phyloP scores from a whole-genome alignment of 2,797 vertebrate genomes.

The Gouania willdenowi region DNA sequence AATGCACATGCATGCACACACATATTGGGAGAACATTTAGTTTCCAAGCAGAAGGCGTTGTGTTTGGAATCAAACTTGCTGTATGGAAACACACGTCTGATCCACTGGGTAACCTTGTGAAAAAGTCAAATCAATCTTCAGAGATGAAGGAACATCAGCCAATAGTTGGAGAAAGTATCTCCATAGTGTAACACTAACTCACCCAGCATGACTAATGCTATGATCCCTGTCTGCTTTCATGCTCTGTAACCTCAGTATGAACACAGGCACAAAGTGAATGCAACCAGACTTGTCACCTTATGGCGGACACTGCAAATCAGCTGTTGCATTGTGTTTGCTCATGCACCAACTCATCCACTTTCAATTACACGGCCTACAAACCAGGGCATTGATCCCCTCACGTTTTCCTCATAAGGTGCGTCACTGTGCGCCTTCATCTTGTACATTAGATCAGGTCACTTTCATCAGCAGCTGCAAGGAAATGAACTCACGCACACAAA shows the following conservation, averaged over 20 bases:
- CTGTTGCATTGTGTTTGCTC: slow-evolving; percentile 54
- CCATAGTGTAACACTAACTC: no score
- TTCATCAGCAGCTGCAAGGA: slow-evolving; percentile 44
- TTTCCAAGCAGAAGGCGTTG: no score
- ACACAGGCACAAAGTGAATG: slow-evolving; percentile 31
- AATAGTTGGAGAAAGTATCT: no score
- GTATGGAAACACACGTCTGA: no score
- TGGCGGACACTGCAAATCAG: slow-evolving; percentile 62
- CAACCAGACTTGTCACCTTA: slow-evolving; percentile 43
- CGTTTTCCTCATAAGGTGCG: slow-evolving; percentile 35
- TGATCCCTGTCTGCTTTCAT: neutral
- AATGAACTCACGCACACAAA: slow-evolving; percentile 2
- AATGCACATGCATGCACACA: no score
- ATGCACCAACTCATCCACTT: slow-evolving; percentile 36
- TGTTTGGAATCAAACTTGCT: no score
- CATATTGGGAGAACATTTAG: no score
- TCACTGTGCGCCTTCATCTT: slow-evolving; percentile 24
- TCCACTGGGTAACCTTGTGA: no score
- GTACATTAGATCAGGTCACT: slow-evolving; percentile 28
- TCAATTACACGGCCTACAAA: slow-evolving; percentile 66
- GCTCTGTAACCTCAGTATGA: slow-evolving; percentile 12
- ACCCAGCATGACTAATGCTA: no score
- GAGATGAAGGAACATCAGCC: no score
- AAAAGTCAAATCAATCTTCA: no score
- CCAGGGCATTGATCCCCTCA: slow-evolving; percentile 53